phyloP scores from a whole-genome alignment of 2,113 vertebrate genomes.

The Corythaixoides concolor region DNA sequence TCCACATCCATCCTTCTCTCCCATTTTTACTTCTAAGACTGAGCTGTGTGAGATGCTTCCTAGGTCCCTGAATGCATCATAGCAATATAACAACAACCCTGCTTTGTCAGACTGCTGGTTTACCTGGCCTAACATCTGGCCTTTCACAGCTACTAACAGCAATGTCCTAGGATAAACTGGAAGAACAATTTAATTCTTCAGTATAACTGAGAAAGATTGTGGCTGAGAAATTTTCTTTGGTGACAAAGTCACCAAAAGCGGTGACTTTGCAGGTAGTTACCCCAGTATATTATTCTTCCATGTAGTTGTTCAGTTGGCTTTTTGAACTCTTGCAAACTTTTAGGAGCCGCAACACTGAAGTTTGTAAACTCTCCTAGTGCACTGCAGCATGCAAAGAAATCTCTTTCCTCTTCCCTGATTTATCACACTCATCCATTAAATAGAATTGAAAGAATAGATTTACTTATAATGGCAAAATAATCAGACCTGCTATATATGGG shows the following conservation, averaged over 20 bases:
- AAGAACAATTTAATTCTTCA: not conserved
- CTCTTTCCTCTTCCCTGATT: rapidly evolving
- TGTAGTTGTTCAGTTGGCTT: not conserved
- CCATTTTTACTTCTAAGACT: not conserved
- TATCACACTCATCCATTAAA: not conserved
- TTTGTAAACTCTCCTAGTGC: not conserved
- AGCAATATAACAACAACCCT: not conserved
- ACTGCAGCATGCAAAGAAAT: not conserved
- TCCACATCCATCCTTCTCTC: not conserved
- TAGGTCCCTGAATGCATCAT: not conserved
- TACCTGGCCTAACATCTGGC: not conserved
- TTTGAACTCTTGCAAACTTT: not conserved
- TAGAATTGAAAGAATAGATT: not conserved
- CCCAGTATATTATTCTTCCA: not conserved
- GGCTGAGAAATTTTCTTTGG: not conserved
- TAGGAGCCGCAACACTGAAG: not conserved
- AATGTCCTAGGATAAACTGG: not conserved
- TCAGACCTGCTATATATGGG: not conserved
- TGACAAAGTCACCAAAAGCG: not conserved
- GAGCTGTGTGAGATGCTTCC: not conserved
- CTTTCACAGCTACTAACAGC: not conserved
- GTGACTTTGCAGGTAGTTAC: not conserved
- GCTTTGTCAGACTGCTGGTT: not conserved
- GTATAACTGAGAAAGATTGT: not conserved
- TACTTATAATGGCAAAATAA: not conserved